Conservation (phyloP, 1,140 invertebrate genomes). For the Orchesella cincta region DNA sequence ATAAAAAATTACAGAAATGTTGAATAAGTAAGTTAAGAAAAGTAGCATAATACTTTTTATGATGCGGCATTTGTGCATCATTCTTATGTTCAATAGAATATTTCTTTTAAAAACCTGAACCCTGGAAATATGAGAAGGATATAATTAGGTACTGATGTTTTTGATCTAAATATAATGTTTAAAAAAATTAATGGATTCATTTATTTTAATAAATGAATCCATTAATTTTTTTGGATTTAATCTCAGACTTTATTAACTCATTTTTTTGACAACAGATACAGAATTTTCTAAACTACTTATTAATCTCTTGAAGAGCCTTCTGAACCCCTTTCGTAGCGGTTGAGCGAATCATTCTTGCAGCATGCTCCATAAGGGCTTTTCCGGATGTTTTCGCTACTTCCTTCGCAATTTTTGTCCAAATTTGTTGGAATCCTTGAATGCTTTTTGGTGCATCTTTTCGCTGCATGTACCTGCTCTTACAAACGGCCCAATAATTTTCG, state of each 20-base stretch:
- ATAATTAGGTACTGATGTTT: too few species aligned
- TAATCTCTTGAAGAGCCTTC: background rate
- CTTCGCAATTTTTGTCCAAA: conserved; percentile 13
- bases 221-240: background rate
- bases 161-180: too few species aligned
- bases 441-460: background rate
- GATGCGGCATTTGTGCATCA: too few species aligned
- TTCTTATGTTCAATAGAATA: too few species aligned
- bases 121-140: too few species aligned
- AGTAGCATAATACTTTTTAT: too few species aligned
- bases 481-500: conserved; percentile 30
- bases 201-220: background rate
- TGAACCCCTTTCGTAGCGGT: background rate
- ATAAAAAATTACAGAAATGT: too few species aligned
- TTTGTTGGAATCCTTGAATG: conserved; percentile 5
- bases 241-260: too few species aligned
- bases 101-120: too few species aligned
- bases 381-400: conserved; percentile 21
- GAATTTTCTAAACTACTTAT: background rate
- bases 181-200: background rate
- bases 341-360: background rate
- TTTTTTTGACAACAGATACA: too few species aligned
- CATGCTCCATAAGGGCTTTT: conserved; percentile 21
- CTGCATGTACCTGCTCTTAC: conserved; percentile 1
- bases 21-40: too few species aligned